These are phyloP conservation scores for Sepioteuthis lessoniana DNA, from an alignment of 2,888 invertebrate genomes.

Conservation along the genomic window DNA sequence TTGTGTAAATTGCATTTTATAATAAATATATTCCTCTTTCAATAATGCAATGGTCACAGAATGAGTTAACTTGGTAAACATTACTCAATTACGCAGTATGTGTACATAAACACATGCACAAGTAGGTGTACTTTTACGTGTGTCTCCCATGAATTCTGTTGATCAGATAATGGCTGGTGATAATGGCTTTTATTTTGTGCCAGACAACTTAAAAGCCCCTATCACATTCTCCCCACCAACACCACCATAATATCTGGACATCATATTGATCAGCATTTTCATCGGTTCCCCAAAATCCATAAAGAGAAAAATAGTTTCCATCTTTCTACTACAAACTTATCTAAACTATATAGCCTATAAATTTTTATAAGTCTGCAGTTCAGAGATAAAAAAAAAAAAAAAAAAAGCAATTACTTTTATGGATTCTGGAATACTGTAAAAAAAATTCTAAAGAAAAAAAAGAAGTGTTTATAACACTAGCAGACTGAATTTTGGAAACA, in stretches of 20 bases:
- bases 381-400: neutral
- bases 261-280: neutral
- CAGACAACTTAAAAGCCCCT: neutral
- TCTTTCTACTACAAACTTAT: neutral
- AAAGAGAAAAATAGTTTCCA: neutral
- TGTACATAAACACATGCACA: neutral
- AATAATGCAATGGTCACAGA: neutral
- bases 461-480: too few relatives aligned
- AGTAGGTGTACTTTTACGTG: neutral
- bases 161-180: neutral
- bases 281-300: neutral
- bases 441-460: neutral
- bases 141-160: neutral
- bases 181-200: neutral
- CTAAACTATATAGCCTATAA: neutral
- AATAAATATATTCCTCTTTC: too few relatives aligned
- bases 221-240: too few relatives aligned
- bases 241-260: neutral
- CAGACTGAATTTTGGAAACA: neutral
- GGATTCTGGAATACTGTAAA: neutral
- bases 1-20: too few relatives aligned
- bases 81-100: neutral
- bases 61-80: neutral
- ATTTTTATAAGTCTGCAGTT: neutral
- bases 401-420: neutral